Evolutionary conservation across 2,888 invertebrate species (phyloP).

Genomic region (Antheraea yamamai): DNA sequence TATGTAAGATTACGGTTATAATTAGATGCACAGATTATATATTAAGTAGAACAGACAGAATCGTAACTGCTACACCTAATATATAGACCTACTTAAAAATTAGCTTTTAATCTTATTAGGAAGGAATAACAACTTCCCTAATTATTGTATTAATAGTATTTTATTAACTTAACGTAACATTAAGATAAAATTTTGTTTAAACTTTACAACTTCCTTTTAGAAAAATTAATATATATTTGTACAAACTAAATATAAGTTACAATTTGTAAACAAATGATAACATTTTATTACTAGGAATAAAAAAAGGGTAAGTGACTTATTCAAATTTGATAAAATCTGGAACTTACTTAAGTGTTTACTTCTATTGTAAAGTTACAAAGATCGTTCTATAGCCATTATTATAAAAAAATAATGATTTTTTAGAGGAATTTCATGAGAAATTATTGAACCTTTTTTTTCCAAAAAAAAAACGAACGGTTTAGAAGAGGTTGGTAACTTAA

Average conservation of each 20-base stretch:
- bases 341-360: neutral
- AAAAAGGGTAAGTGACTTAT: neutral
- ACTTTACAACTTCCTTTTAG: no score
- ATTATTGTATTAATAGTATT: neutral
- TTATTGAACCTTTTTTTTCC: no score
- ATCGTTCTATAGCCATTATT: neutral
- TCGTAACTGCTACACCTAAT: no score
- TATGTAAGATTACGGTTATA: no score
- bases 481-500: no score
- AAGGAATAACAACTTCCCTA: neutral
- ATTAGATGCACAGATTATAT: no score
- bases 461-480: no score
- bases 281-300: neutral
- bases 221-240: neutral
- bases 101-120: no score
- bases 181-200: neutral
- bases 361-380: neutral
- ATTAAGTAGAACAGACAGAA: no score
- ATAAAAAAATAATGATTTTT: no score
- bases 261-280: neutral
- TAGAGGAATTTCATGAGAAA: no score
- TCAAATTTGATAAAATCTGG: neutral
- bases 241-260: neutral
- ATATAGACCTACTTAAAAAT: no score
- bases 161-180: neutral